Evolutionary conservation across 2,797 vertebrate genomes (phyloP), one percentile per base, ranked within the genome.

Genomic region (Lacerta bilineata): DNA sequence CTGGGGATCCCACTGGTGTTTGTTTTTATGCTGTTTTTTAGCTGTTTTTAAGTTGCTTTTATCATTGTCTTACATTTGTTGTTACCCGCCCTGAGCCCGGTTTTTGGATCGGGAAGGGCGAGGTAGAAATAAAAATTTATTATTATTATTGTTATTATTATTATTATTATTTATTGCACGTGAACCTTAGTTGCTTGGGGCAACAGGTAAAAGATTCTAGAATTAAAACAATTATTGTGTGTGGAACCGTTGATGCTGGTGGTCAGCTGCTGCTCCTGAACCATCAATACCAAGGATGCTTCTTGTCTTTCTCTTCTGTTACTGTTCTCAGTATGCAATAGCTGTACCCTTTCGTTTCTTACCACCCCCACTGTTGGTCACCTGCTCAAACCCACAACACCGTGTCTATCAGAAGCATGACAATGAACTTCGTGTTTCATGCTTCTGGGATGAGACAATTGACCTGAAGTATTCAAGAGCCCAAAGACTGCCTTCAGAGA

Each of bases 381-480:
- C 72, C 84, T 96, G 95, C 82, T 1, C 85, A 10, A 61, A 83
- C n/a, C 80, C 83, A 20, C 87, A 82, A 0, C 79, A 90, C 0
- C 88, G 29, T 0, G 85, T 93, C 20, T 90, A 86, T 3, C 88
- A 86, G 41, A 46, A 25, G 66, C 88, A 2, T 1, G 90, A 92
- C 78, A 69, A 43, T 0, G 15, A 88, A 41, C 33, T 0, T 33
- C 41, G 20, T 36, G 46, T 89, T 33, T 90, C 92, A 0, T 95
- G 95, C 88, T 46, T 88, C 2, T 91, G 92, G 93, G 90, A 66
- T 25, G 81, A 85, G 50, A 91, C 88, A 4, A 2, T 92, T 55
- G 77, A 33, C 20, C 68, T 94, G 81, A 76, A 0, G 1, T 96
- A 94, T 80, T 80, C 33, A 23, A 93, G 90, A 0, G 76, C 77